These are phyloP conservation scores for Odocoileus hemionus DNA, from an alignment of 2,113 vertebrate genomes.

Conservation along the genomic window DNA sequence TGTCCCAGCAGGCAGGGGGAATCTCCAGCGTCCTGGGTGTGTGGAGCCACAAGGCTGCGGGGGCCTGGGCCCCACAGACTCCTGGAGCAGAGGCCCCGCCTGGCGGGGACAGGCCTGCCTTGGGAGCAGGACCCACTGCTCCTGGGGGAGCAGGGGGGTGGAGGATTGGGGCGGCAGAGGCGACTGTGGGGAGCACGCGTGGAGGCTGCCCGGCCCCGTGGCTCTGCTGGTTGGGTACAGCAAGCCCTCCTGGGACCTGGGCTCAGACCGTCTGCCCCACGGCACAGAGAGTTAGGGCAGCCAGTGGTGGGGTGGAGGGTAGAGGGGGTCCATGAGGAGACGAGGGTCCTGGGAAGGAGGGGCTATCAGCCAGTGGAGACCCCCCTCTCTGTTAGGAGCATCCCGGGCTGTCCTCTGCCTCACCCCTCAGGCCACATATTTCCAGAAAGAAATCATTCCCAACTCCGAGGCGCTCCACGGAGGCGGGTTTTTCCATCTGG, in stretches of 20 bases:
- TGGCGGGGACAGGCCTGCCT: accelerated
- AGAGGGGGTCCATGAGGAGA: too few species aligned
- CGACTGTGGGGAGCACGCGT: accelerated
- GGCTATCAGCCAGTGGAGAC: accelerated
- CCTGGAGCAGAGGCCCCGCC: neutral
- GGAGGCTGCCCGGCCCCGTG: accelerated
- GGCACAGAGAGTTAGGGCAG: too few species aligned
- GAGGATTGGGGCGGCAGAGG: accelerated
- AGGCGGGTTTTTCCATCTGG: conserved; percentile 56
- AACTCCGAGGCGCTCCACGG: neutral
- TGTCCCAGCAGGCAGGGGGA: neutral
- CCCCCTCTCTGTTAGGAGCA: neutral
- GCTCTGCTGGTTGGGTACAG: accelerated
- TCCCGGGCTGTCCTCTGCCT: conserved; percentile 23
- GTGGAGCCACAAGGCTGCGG: neutral
- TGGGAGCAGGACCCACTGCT: neutral
- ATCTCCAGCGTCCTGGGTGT: neutral
- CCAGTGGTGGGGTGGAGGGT: accelerated
- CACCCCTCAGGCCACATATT: conserved; percentile 43
- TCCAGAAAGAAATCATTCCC: conserved; percentile 47
- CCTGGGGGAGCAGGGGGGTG: accelerated
- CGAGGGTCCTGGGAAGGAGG: neutral
- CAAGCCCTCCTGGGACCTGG: neutral
- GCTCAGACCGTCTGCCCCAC: accelerated
- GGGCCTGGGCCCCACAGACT: neutral